Base-by-base conservation (phyloP, 92 coral and sea anemone genomes). In the Porites evermanni region DNA sequence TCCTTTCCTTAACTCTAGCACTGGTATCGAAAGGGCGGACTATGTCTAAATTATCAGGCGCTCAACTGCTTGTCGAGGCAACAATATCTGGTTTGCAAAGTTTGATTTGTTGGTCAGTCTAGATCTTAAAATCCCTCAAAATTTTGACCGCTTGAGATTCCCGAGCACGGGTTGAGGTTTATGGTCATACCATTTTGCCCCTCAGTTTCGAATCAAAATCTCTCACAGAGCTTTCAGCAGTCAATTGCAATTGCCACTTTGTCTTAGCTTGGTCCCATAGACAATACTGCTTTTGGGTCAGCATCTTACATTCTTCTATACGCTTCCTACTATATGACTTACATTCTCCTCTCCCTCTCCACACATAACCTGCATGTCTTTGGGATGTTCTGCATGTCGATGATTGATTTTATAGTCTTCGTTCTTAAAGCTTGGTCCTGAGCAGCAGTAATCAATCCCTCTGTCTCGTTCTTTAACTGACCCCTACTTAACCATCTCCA, bases 401-500 rank as follows among this genome's bases (percentile, higher is more conserved):
- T 64, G 70, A 14, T 8, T 19, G 70, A 14, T 19, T 65, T 65
- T 3, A 19, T 65, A 17, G 21, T 65, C 21, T 65, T 65, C 9
- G 16, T 19, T 65, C 70, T 18, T 12, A 65, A 65, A 0, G 12
- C 70, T 65, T 65, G 82, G 82, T 78, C 82, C 17, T 78, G 82
- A 16, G 73, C 82, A 60, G 82, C 73, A n/a, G 70, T 54, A 52
- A 78, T 19, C 66, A 78, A 64, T 53, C 19, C 63, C 6, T 58
- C 74, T 20, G 75, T 79, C 70, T 79, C 83, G 14, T 79, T 79
- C 83, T 79, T 64, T 47, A 79, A 44, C 70, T 56, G 67, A 21
- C 83, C 83, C 26, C 59, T 26, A 20, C 51, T 4, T 60, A 79
- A 38, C 75, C 83, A 79, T 21, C 83, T 64, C 75, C 75, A 79